Percentiles rank a stretch among this genome's conserved stretches.
Evolutionary conservation across 2,797 vertebrate genomes (phyloP).

Genomic region (Pseudomugil gertrudae): DNA sequence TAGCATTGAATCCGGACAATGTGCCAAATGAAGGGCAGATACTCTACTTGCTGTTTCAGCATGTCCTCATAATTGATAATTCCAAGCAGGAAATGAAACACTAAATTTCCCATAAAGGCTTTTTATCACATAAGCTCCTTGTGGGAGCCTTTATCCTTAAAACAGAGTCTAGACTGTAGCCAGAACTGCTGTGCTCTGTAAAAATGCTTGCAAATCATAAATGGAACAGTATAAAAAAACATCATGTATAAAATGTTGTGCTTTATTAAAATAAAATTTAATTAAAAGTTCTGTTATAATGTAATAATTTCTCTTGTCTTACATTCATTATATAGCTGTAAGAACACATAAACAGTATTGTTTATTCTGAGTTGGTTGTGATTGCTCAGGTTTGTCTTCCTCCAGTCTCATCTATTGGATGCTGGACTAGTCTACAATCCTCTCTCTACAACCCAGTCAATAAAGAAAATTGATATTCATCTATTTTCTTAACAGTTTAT

Average conservation of each 20-base stretch:
- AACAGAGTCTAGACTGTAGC: slow-evolving; percentile 2
- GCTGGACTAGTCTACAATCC: background rate
- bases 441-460: too few species aligned
- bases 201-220: background rate
- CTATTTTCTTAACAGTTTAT: too few species aligned
- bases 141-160: slow-evolving; percentile 12
- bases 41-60: slow-evolving; percentile 13
- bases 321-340: background rate
- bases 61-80: slow-evolving; percentile 9
- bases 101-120: background rate
- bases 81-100: slow-evolving; percentile 5
- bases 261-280: background rate
- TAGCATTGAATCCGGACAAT: background rate
- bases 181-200: background rate
- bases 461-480: too few species aligned
- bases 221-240: background rate
- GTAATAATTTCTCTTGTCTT: background rate
- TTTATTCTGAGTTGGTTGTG: background rate
- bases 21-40: too few species aligned
- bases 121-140: slow-evolving; percentile 13
- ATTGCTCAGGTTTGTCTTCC: too few species aligned
- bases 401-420: background rate
- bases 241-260: background rate
- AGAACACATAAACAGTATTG: background rate
- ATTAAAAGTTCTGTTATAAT: too few species aligned